Evolutionary conservation across 2,113 vertebrate species (phyloP).

Genomic region (Arenaria interpres): DNA sequence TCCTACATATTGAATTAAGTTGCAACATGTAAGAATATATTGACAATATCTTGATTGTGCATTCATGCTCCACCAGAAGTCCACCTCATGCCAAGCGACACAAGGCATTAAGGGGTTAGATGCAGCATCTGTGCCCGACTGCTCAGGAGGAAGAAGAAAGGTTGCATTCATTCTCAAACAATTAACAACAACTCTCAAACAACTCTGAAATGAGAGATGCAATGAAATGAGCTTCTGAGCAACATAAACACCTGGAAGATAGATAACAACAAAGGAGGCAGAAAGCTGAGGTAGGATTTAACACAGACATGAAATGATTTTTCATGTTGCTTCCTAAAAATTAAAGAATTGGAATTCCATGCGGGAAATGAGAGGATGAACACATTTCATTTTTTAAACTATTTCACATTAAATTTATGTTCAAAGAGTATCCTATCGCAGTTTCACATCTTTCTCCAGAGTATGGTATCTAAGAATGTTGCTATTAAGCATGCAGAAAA

Average conservation of each 20-base stretch:
- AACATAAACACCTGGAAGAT: not conserved
- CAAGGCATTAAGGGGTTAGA: not conserved
- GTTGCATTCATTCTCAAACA: not conserved
- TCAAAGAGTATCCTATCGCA: not conserved
- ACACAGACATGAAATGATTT: not conserved
- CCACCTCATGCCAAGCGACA: not conserved
- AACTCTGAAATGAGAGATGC: not conserved
- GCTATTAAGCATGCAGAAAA: not conserved
- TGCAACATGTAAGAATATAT: not conserved
- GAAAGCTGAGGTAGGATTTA: not conserved
- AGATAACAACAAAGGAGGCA: not conserved
- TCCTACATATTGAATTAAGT: not conserved
- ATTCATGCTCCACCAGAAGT: not conserved
- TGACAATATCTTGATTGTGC: not conserved
- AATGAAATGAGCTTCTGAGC: not conserved
- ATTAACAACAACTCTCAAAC: not conserved
- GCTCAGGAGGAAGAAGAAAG: not conserved
- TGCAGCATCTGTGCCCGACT: not conserved
- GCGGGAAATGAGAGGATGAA: not conserved
- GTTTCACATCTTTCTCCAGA: not conserved
- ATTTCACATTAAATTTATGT: not conserved
- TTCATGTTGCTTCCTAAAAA: not conserved
- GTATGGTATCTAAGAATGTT: not conserved
- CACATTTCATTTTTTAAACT: not conserved
- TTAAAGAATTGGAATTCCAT: not conserved